These are phyloP conservation scores for Dryobates pubescens DNA, from an alignment of 2,797 vertebrate species.

Conservation along the genomic window DNA sequence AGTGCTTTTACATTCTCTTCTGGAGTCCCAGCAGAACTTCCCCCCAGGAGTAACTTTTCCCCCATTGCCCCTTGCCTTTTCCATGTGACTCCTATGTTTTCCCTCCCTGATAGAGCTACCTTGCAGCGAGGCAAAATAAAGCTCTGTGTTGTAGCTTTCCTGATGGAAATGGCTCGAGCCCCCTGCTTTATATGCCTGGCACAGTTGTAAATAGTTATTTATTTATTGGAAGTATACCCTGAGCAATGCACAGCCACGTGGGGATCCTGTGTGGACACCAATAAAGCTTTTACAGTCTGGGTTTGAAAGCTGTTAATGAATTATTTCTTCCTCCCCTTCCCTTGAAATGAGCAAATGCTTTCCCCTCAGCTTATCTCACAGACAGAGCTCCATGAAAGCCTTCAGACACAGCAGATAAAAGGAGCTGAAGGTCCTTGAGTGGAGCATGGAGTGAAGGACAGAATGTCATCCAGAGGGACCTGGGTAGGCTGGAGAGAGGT, in stretches of 20 bases:
- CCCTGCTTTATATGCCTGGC: slow-evolving; percentile 15
- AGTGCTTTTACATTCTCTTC: too few species aligned
- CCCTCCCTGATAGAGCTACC: not conserved
- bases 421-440: not conserved
- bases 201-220: slow-evolving; percentile 79
- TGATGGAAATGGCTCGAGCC: slow-evolving; percentile 18
- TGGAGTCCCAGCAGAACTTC: too few species aligned
- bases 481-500: too few species aligned
- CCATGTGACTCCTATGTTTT: too few species aligned
- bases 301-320: not conserved
- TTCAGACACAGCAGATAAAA: too few species aligned
- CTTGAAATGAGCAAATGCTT: not conserved
- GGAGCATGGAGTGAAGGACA: not conserved
- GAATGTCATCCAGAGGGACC: too few species aligned
- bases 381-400: not conserved
- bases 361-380: not conserved
- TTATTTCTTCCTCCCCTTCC: not conserved
- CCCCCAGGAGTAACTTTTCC: too few species aligned
- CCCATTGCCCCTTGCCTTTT: too few species aligned
- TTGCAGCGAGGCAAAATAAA: not conserved
- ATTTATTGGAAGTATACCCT: slow-evolving; percentile 76
- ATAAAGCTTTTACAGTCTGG: slow-evolving; percentile 59
- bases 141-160: not conserved
- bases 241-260: not conserved
- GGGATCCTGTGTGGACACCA: slow-evolving; percentile 8